Evolutionary conservation across 2,888 invertebrate genomes (phyloP), one percentile per base, ranked within the genome.

Genomic region (Dynastes hyllus): DNA sequence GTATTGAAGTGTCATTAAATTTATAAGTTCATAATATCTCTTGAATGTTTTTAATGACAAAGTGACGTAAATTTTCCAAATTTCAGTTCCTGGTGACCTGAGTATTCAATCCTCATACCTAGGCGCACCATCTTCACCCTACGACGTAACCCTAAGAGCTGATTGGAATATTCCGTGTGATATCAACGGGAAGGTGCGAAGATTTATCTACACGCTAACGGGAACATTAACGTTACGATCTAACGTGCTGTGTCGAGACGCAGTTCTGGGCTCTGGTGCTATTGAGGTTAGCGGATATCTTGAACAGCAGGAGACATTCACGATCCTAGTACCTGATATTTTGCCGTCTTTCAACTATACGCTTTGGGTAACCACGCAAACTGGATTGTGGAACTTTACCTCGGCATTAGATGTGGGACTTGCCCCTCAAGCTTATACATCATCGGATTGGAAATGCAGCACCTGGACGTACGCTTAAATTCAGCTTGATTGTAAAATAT

Each of bases 401-500:
- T 51, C 22, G 2, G 27, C 50, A 0, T 3, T 67, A 50, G 16
- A 45, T 11, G 2, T 69, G 4, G 69, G 69, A 13, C 27, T 22
- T n/a, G 51, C 69, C 11, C 69, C 69, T 11, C 50, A 22, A 51
- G 51, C 69, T 13, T 69, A 69, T 29, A 69, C 69, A 5, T 51
- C 69, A 2, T 1, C 50, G 2, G 6, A 27, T 29, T 51, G 63
- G 63, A 5, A 63, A n/a, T 63, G 63, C n/a, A 63, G 2, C 13
- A 5, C 32, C 29, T 63, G 63, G 63, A 63, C 13, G 32, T 63
- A 63, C 2, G 11, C 0, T 5, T 63, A 2, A n/a, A 6, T 1
- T 22, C 63, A 32, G 16, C 1, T 0, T 11, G 11, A 29, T 27
- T 8, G 63, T 4, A 63, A 63, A 22, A 9, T 9, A 45, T 45